These are phyloP conservation scores for Elaphurus davidianus DNA, from an alignment of 2,113 vertebrate genomes.

Conservation along the genomic window DNA sequence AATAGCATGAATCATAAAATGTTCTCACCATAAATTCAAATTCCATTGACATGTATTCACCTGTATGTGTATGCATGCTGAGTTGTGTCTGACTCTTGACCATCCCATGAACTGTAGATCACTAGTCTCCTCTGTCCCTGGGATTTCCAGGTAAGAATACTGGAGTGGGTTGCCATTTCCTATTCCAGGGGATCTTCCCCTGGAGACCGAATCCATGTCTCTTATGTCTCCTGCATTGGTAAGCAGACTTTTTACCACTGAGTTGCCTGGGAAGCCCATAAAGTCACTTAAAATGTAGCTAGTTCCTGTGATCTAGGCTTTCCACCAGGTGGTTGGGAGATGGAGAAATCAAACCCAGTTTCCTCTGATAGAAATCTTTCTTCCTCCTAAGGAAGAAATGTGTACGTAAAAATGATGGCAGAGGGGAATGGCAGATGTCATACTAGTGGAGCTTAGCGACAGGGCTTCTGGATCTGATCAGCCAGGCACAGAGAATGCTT, in stretches of 20 bases:
- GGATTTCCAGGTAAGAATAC: not conserved
- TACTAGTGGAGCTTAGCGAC: not conserved
- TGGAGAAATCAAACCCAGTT: not conserved
- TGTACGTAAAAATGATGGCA: not conserved
- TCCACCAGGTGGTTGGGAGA: not conserved
- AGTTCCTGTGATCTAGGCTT: not conserved
- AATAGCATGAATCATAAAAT: not conserved
- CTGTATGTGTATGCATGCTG: not conserved
- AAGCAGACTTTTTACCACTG: not conserved
- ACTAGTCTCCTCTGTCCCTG: not conserved
- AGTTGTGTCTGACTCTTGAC: not conserved
- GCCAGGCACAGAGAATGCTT: not conserved
- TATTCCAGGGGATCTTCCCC: not conserved
- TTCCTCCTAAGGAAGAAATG: not conserved
- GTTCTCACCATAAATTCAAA: not conserved
- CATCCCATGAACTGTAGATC: not conserved
- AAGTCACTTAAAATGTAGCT: not conserved
- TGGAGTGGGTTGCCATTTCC: not conserved
- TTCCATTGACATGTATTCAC: not conserved
- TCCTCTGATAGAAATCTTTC: not conserved
- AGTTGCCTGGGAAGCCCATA: not conserved
- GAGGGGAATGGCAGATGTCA: not conserved
- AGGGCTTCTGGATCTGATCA: not conserved
- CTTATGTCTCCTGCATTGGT: not conserved
- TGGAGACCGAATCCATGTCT: not conserved